Percentiles rank a stretch among this genome's conserved stretches.
Evolutionary conservation across 1,140 invertebrate genomes (phyloP).

Genomic region (Brachionus paranguensis): DNA sequence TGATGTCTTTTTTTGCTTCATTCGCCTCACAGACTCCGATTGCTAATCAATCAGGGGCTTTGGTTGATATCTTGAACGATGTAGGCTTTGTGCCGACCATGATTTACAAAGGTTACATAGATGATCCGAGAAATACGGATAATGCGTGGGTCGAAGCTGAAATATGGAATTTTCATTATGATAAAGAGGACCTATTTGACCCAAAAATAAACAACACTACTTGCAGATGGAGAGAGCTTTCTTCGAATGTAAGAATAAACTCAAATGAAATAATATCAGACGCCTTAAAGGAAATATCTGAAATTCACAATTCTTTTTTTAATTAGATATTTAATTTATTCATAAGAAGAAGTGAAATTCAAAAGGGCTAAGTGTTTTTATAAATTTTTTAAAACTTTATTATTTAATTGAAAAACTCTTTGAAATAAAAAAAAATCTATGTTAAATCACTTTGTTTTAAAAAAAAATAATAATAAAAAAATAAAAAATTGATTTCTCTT

Average conservation of each 20-base stretch:
- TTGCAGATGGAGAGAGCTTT: slow-evolving; percentile 19
- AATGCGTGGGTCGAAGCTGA: slow-evolving; percentile 40
- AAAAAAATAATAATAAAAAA: too few species aligned
- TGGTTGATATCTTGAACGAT: slow-evolving; percentile 13
- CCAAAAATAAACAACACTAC: neutral
- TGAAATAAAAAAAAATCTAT: too few species aligned
- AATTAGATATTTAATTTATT: neutral
- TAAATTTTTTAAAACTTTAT: too few species aligned
- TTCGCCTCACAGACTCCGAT: slow-evolving; percentile 80
- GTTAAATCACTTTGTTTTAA: too few species aligned
- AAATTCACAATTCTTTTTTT: slow-evolving; percentile 36
- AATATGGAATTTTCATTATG: slow-evolving; percentile 41
- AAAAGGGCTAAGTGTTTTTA: too few species aligned
- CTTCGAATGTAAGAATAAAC: slow-evolving; percentile 1
- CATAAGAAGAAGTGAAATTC: too few species aligned
- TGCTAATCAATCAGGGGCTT: slow-evolving; percentile 46
- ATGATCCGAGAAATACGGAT: slow-evolving; percentile 35
- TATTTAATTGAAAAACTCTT: too few species aligned
- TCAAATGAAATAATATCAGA: slow-evolving; percentile 19
- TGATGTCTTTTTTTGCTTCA: slow-evolving; percentile 42
- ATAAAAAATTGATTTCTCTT: too few species aligned
- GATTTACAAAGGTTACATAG: slow-evolving; percentile 35
- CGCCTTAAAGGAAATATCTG: slow-evolving; percentile 27
- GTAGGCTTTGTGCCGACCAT: slow-evolving; percentile 34
- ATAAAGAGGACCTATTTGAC: slow-evolving; percentile 33